These are phyloP conservation scores for Steatocranus sp. DNA, from an alignment of 2,797 vertebrate genomes.

Conservation along the genomic window DNA sequence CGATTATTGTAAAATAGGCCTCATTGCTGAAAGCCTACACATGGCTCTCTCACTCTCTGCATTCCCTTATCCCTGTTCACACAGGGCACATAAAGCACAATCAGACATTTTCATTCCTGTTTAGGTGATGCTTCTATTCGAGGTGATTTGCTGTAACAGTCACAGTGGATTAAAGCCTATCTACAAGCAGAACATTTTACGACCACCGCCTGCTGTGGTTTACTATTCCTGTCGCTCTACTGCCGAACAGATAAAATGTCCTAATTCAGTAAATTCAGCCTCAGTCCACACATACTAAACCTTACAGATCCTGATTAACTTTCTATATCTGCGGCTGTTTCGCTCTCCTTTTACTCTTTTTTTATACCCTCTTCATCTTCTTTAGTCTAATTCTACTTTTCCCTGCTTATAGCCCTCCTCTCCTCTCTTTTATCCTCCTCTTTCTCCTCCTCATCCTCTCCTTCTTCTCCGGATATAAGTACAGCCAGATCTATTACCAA, in stretches of 20 bases:
- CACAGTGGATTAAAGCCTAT: constrained; percentile 21
- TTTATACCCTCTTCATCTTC: constrained; percentile 21
- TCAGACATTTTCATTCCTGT: neutral
- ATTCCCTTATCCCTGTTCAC: neutral
- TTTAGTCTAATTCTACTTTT: constrained; percentile 12
- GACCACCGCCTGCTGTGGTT: constrained; percentile 19
- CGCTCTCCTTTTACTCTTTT: constrained; percentile 12
- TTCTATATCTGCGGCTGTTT: constrained; percentile 30
- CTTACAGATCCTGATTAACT: constrained; percentile 39
- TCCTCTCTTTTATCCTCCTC: constrained; percentile 4
- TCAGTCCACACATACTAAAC: constrained; percentile 4
- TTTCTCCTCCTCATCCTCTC: neutral
- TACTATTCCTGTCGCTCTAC: constrained; percentile 35
- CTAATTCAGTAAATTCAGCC: constrained; percentile 49
- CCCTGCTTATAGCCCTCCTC: neutral
- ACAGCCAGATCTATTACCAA: constrained; percentile 74
- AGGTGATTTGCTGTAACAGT: neutral
- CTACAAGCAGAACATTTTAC: constrained; percentile 1
- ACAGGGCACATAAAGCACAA: neutral
- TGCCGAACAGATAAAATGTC: constrained; percentile 46
- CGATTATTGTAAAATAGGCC: neutral
- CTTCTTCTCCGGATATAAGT: constrained; percentile 51
- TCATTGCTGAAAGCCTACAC: neutral
- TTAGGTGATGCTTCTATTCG: neutral
- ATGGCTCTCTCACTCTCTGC: neutral